Percentiles rank a stretch among this genome's conserved stretches.
Conservation (phyloP, 2,888 invertebrate genomes). For the Pseudanteris insignis region DNA sequence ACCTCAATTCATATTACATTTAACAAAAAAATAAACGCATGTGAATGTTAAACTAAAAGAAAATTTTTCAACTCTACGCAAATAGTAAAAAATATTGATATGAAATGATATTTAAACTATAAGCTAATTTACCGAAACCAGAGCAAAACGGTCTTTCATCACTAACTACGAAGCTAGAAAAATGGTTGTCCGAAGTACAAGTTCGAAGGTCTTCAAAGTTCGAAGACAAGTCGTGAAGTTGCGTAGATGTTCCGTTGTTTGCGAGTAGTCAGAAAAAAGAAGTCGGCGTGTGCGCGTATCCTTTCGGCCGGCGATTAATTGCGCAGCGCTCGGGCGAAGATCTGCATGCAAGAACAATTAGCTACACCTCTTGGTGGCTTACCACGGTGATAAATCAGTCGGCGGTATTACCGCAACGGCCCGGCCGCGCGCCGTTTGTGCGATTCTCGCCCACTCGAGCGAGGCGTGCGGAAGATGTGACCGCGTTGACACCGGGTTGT, state of each 20-base stretch:
- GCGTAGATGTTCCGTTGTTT: too few relatives aligned
- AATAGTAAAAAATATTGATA: too few relatives aligned
- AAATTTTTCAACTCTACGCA: too few relatives aligned
- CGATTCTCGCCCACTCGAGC: conserved; percentile 58
- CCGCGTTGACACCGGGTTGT: conserved; percentile 20
- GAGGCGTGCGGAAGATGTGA: conserved; percentile 27
- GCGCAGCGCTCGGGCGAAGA: conserved; percentile 50
- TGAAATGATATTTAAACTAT: too few relatives aligned
- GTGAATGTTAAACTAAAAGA: too few relatives aligned
- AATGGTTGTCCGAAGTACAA: too few relatives aligned
- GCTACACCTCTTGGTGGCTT: conserved; percentile 63
- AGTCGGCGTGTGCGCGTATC: conserved; percentile 29
- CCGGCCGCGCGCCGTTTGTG: conserved; percentile 55
- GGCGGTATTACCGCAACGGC: conserved; percentile 60
- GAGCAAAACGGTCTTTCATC: too few relatives aligned
- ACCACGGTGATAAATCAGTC: conserved; percentile 61
- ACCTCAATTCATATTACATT: too few relatives aligned
- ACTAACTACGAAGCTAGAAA: too few relatives aligned
- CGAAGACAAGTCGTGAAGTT: conserved; percentile 14
- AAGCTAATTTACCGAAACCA: too few relatives aligned
- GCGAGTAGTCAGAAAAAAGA: neutral
- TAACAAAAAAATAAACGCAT: too few relatives aligned
- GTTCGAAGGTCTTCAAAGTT: too few relatives aligned
- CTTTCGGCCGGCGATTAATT: conserved; percentile 55
- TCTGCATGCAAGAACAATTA: conserved; percentile 63